Conservation (phyloP, 1,140 invertebrate species). For the Chironomus striatipennis region DNA sequence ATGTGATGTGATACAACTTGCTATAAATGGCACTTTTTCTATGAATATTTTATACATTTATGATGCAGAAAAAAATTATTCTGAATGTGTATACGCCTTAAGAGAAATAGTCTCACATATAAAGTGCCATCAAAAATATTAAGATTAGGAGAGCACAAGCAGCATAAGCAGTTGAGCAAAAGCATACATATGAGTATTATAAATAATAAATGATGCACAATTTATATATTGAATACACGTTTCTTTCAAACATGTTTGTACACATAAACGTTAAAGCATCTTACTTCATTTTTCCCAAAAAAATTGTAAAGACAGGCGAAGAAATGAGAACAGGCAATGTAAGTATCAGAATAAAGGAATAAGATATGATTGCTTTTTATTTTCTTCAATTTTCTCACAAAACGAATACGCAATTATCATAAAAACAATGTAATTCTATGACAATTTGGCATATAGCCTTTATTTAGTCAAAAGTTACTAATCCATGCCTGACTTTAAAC, state of each 20-base stretch:
- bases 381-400: too few species aligned
- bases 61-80: constrained; percentile 1
- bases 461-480: too few species aligned
- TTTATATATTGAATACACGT: constrained; percentile 10
- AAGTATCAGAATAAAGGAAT: neutral
- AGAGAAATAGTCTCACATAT: constrained; percentile 18
- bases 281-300: too few species aligned
- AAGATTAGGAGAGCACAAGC: constrained; percentile 18
- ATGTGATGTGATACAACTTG: constrained; percentile 5
- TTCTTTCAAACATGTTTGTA: neutral
- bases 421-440: neutral
- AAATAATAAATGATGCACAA: constrained; percentile 23
- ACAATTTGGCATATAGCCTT: too few species aligned
- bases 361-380: neutral
- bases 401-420: neutral
- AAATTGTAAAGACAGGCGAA: neutral
- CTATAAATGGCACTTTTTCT: constrained; percentile 20
- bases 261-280: neutral
- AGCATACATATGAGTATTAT: neutral
- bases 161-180: neutral
- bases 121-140: constrained; percentile 22
- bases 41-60: constrained; percentile 22
- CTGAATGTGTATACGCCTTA: neutral
- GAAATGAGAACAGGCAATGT: neutral
- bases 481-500: too few species aligned